A percentile compares a stretch with the other conserved stretches of the same genome.
Conservation (phyloP, 2,113 vertebrate species). For the Rhipidura dahli region DNA sequence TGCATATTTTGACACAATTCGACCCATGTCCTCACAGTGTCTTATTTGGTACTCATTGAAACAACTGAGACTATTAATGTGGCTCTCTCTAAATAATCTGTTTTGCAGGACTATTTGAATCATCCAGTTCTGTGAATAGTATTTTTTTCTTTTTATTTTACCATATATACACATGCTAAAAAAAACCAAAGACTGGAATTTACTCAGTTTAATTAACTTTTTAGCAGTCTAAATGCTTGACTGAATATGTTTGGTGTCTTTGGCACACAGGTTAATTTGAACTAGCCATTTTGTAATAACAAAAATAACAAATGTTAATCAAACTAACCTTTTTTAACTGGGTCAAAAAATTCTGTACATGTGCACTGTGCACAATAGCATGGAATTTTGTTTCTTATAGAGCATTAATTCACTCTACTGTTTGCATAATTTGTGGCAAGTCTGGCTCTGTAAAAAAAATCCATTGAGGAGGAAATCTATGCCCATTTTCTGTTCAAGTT, state of each 20-base stretch:
- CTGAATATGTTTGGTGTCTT: slow-evolving; percentile 53
- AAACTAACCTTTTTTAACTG: slow-evolving; percentile 48
- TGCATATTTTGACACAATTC: background rate
- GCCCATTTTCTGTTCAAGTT: background rate
- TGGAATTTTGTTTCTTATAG: background rate
- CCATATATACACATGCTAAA: background rate
- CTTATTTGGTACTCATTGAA: background rate
- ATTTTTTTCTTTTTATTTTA: slow-evolving; percentile 25
- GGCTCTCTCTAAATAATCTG: background rate
- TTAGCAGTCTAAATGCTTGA: slow-evolving; percentile 56
- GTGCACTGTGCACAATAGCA: background rate
- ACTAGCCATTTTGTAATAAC: slow-evolving; percentile 50
- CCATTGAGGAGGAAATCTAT: background rate
- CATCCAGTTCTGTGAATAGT: background rate
- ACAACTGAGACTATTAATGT: background rate
- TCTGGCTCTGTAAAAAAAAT: background rate
- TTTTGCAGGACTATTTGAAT: slow-evolving; percentile 10
- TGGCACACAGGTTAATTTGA: slow-evolving; percentile 54
- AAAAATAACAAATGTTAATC: slow-evolving; percentile 65
- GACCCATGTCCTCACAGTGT: background rate
- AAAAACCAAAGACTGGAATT: background rate
- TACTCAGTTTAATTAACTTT: slow-evolving; percentile 45
- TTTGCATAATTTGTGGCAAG: background rate
- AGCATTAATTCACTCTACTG: background rate
- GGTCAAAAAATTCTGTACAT: background rate